Percentiles rank a stretch among this genome's conserved stretches.
Conservation (phyloP, 2,113 vertebrate species). For the Leptobrachium leishanense region DNA sequence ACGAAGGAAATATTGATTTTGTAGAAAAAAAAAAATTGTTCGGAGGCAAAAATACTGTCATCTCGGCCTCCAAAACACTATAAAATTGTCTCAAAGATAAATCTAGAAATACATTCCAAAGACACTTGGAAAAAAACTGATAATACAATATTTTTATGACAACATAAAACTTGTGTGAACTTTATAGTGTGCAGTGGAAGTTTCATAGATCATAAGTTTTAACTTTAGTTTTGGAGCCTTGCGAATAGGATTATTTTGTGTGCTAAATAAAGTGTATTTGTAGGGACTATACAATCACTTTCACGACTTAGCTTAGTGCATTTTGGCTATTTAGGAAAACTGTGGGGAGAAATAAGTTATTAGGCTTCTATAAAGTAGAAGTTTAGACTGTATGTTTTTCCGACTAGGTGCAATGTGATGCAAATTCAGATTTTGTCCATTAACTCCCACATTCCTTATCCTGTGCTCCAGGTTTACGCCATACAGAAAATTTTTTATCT, state of each 20-base stretch:
- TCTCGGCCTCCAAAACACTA: conserved; percentile 36
- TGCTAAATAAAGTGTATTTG: background rate
- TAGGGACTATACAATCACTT: background rate
- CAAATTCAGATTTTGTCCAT: no score
- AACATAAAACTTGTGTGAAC: conserved; percentile 44
- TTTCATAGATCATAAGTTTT: conserved; percentile 45
- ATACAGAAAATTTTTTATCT: no score
- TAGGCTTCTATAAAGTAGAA: no score
- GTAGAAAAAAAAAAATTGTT: conserved; percentile 17
- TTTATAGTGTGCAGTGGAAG: conserved; percentile 36
- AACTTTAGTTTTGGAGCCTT: conserved; percentile 38
- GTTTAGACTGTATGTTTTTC: no score
- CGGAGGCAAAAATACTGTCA: conserved; percentile 18
- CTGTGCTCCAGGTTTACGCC: no score
- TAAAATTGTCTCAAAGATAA: conserved; percentile 45
- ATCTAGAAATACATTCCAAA: conserved; percentile 43
- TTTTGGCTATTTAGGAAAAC: background rate
- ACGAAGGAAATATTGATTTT: conserved; percentile 24
- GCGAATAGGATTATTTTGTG: conserved; percentile 34
- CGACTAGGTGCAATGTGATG: no score
- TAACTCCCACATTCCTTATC: no score
- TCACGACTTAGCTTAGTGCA: background rate
- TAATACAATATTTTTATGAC: conserved; percentile 46
- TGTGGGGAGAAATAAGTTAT: background rate
- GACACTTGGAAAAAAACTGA: conserved; percentile 42